Percentiles rank a stretch among this genome's conserved stretches.
Conservation (phyloP, 2,113 vertebrate species). For the Tamias sibiricus region DNA sequence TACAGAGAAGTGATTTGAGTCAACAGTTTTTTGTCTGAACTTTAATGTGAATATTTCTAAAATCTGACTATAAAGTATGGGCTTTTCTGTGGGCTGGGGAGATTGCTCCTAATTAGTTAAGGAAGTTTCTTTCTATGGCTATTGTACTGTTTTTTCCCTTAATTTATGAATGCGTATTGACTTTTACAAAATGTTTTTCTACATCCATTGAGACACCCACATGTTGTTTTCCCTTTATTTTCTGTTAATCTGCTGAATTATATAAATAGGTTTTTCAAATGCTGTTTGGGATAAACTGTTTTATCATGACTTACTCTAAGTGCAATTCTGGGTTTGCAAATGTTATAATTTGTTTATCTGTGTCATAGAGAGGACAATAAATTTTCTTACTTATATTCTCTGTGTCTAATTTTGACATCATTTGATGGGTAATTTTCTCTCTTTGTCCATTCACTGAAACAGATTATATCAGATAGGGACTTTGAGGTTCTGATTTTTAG, state of each 20-base stretch:
- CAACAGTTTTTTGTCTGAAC: slow-evolving; percentile 5
- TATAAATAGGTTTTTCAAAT: neutral
- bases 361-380: neutral
- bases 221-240: neutral
- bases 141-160: neutral
- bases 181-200: neutral
- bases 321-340: neutral
- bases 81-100: neutral
- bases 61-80: neutral
- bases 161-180: neutral
- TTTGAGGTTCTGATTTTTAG: neutral
- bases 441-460: neutral
- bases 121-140: neutral
- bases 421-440: neutral
- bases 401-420: neutral
- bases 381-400: neutral
- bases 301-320: neutral
- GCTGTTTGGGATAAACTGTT: neutral
- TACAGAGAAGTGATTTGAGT: neutral
- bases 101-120: neutral
- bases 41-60: slow-evolving; percentile 29
- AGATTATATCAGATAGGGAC: neutral
- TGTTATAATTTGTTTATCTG: neutral
- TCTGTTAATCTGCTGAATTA: neutral
- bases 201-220: neutral